Evolutionary conservation across 2,888 invertebrate species (phyloP).

Genomic region (Cylloceria caligata): DNA sequence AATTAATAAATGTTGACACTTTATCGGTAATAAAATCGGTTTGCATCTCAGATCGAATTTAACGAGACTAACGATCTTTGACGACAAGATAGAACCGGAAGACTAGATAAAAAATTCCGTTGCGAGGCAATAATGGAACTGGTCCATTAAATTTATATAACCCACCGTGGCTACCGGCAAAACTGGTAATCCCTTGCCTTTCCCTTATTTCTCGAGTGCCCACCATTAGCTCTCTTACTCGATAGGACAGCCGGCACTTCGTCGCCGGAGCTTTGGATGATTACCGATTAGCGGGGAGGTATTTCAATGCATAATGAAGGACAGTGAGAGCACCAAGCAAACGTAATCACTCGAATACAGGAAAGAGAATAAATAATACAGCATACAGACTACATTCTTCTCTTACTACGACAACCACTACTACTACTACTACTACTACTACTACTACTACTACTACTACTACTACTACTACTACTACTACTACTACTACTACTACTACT

Average conservation of each 20-base stretch:
- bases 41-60: slow-evolving; percentile 65
- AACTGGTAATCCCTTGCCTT: slow-evolving; percentile 52
- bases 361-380: slow-evolving; percentile 65
- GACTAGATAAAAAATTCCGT: slow-evolving; percentile 48
- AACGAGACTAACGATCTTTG: slow-evolving; percentile 54
- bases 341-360: slow-evolving; percentile 47
- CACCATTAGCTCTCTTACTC: slow-evolving; percentile 1
- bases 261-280: slow-evolving; percentile 54
- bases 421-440: too few species aligned
- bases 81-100: background rate
- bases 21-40: background rate
- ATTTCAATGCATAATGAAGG: slow-evolving; percentile 69
- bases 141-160: slow-evolving; percentile 63
- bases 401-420: background rate
- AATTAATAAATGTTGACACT: background rate
- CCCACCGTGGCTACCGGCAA: slow-evolving; percentile 47
- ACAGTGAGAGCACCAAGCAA: slow-evolving; percentile 9
- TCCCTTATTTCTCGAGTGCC: slow-evolving; percentile 22
- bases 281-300: slow-evolving; percentile 68
- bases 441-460: too few species aligned
- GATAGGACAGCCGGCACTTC: slow-evolving; percentile 1
- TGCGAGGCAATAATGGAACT: slow-evolving; percentile 56
- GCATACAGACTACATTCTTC: slow-evolving; percentile 23
- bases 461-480: too few species aligned
- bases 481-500: too few species aligned